Base-by-base conservation (phyloP, 2,888 invertebrate species). In the Palloptera scutellata region DNA sequence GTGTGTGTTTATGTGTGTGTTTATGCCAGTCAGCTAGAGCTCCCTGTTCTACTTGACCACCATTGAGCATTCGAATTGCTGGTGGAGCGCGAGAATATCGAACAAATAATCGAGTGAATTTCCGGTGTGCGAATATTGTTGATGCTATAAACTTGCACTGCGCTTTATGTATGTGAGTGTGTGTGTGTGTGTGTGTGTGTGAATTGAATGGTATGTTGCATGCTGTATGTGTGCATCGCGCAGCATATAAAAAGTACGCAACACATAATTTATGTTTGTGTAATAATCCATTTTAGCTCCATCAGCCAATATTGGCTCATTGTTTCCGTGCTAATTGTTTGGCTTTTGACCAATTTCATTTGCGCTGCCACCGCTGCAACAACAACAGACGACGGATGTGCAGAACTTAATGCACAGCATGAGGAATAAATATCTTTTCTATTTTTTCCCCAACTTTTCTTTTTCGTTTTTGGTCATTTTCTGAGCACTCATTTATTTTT, bases 241-340 rank as follows among this genome's bases (percentile, higher is more conserved):
- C 53, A 15, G 40, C 40, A 43, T 19, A 13, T 62, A 53, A 43
- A 6, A 42, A 42, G 42, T 43, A 61, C 43, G 51, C 61, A 40
- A 57, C 59, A 64, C 70, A 72, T 69, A 83, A 83, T 83, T 83
- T 81, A 83, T 83, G 83, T 82, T 76, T 79, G 74, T 76, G 80
- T 80, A 80, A 83, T 83, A 84, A 84, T 83, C 83, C 82, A 82
- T 83, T 83, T 82, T 82, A 79, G 81, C 79, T 78, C 77, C 81
- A 82, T 81, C 83, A 78, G 79, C 79, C 80, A 80, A 82, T 82
- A 82, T 83, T 82, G 81, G 78, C 76, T 81, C 80, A 83, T 84
- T 84, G 84, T 84, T 84, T 84, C 83, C 81, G 82, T 79, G 81
- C 83, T 84, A 84, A 84, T 84, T 84, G 83, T 84, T 82, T 83